A percentile compares a stretch with the other conserved stretches of the same genome.
Evolutionary conservation across 2,113 vertebrate species (phyloP).

Genomic region (Aphelocoma coerulescens): DNA sequence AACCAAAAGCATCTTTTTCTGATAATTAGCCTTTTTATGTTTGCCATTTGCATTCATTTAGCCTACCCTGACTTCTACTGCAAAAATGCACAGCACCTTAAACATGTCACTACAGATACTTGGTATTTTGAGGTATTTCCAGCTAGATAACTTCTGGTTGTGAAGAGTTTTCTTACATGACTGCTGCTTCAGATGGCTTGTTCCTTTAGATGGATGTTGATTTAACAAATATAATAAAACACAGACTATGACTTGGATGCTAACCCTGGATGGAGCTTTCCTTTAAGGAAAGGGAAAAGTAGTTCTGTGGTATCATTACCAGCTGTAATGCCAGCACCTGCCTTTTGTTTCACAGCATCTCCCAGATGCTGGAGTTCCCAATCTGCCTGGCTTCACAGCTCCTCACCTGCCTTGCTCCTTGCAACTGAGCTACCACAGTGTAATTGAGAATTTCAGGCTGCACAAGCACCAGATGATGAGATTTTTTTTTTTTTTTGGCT

Average conservation of each 20-base stretch:
- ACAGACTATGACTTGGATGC: neutral
- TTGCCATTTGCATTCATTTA: neutral
- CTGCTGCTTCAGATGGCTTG: neutral
- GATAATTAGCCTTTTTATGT: neutral
- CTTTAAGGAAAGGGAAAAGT: neutral
- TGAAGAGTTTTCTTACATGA: neutral
- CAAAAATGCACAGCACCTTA: neutral
- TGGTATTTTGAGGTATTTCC: neutral
- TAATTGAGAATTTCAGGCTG: neutral
- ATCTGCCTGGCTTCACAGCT: neutral
- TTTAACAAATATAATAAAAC: neutral
- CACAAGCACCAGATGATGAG: neutral
- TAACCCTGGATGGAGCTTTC: neutral
- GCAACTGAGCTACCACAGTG: neutral
- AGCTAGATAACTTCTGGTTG: neutral
- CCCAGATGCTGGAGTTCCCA: neutral
- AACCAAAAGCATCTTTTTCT: rapidly evolving
- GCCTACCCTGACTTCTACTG: neutral
- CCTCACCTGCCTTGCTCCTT: neutral
- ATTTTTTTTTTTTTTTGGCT: neutral
- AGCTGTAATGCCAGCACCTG: neutral
- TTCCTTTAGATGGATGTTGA: neutral
- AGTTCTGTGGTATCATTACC: neutral
- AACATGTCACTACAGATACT: rapidly evolving
- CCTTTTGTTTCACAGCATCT: neutral